Evolutionary conservation across 2,888 invertebrate genomes (phyloP).

Genomic region (Psococerastis gibbosa): DNA sequence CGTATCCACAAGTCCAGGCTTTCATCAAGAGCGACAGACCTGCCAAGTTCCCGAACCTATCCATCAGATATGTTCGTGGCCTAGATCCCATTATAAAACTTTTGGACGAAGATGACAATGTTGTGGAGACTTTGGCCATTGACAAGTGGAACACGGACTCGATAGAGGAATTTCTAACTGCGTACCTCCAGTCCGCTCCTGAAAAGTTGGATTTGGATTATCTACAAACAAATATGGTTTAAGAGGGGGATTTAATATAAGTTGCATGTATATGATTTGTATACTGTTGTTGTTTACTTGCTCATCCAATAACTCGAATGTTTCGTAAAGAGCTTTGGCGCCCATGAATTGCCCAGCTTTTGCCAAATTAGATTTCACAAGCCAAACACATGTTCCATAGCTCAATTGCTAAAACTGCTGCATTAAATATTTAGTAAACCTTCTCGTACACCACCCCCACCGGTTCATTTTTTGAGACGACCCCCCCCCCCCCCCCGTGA

Average conservation of each 20-base stretch:
- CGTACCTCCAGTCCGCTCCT: conserved; percentile 40
- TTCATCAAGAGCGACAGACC: conserved; percentile 90
- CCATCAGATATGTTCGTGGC: conserved; percentile 83
- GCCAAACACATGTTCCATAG: too few relatives aligned
- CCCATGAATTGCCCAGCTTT: not conserved
- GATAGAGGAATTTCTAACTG: conserved; percentile 86
- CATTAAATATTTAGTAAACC: too few relatives aligned
- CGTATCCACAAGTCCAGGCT: conserved; percentile 95
- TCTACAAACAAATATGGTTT: conserved; percentile 20
- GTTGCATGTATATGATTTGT: too few relatives aligned
- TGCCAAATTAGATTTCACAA: not conserved
- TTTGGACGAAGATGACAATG: conserved; percentile 62
- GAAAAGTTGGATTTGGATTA: conserved; percentile 18
- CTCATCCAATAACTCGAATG: not conserved
- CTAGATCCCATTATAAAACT: conserved; percentile 87
- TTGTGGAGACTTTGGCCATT: conserved; percentile 79
- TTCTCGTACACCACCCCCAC: too few relatives aligned
- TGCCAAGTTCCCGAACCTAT: conserved; percentile 74
- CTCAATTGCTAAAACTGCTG: too few relatives aligned
- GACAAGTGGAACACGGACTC: conserved; percentile 99
- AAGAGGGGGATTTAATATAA: conserved; percentile 9
- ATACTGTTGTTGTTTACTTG: too few relatives aligned
- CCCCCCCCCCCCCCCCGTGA: too few relatives aligned
- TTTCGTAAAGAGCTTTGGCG: not conserved
- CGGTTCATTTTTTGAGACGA: too few relatives aligned